Percentiles rank a stretch among this genome's conserved stretches.
Evolutionary conservation across 2,888 invertebrate species (phyloP).

Genomic region (Lasioglossum lativentre): DNA sequence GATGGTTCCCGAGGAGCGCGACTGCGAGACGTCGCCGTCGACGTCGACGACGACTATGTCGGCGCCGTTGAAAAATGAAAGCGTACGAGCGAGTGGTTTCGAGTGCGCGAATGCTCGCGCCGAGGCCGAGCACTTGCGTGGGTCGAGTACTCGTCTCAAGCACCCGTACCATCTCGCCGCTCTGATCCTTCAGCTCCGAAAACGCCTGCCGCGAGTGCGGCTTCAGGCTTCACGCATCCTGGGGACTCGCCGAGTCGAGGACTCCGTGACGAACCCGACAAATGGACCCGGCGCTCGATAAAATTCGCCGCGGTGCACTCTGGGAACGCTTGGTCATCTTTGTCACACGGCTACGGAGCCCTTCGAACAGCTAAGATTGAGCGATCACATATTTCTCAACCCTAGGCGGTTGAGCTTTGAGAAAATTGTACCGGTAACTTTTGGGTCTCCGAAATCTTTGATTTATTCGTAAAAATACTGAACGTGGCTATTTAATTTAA

Average conservation of each 20-base stretch:
- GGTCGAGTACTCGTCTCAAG: constrained; percentile 70
- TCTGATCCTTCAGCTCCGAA: constrained; percentile 55
- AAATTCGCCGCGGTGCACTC: neutral
- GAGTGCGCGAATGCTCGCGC: constrained; percentile 64
- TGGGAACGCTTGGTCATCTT: neutral
- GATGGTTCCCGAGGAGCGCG: neutral
- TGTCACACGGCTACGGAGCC: neutral
- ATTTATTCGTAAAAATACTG: neutral
- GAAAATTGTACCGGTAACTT: neutral
- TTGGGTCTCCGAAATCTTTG: neutral
- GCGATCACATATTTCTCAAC: neutral
- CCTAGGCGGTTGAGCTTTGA: neutral
- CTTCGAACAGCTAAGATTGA: neutral
- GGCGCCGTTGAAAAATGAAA: constrained; percentile 62
- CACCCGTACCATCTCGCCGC: constrained; percentile 45
- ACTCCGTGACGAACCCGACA: constrained; percentile 1
- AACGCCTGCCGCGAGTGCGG: constrained; percentile 31
- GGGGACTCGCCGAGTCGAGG: constrained; percentile 1
- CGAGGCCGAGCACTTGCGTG: constrained; percentile 49
- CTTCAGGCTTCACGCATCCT: constrained; percentile 5
- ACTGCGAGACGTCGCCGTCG: constrained; percentile 15
- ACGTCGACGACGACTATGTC: constrained; percentile 11
- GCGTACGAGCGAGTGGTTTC: constrained; percentile 64
- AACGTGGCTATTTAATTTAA: neutral
- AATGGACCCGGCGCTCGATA: neutral